These are phyloP conservation scores for Campylomormyrus tamandua DNA, from an alignment of 2,113 vertebrate species.

Conservation along the genomic window DNA sequence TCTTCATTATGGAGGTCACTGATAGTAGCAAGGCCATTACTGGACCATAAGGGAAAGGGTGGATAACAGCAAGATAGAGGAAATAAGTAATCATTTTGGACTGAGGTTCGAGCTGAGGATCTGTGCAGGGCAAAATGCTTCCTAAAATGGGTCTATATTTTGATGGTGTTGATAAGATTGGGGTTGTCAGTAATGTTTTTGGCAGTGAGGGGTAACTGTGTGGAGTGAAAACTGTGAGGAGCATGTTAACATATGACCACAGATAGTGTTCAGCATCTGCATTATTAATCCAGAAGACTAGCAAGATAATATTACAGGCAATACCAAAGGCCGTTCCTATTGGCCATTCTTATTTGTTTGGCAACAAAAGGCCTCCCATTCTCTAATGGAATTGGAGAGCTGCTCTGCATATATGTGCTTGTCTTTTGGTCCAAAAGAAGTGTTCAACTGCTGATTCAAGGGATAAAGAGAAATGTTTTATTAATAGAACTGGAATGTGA, in stretches of 20 bases:
- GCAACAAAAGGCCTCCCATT: background rate
- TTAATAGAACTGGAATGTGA: background rate
- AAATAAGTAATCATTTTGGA: background rate
- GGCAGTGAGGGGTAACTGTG: background rate
- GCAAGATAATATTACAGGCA: background rate
- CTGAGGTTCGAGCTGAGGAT: background rate
- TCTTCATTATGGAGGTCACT: background rate
- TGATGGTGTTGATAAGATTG: background rate
- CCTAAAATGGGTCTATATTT: background rate
- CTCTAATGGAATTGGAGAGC: background rate
- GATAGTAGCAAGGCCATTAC: background rate
- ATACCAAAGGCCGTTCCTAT: background rate
- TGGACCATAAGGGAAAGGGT: background rate
- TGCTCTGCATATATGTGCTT: background rate
- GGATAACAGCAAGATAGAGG: background rate
- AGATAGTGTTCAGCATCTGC: background rate
- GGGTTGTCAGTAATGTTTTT: background rate
- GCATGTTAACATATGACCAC: background rate
- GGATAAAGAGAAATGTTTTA: background rate
- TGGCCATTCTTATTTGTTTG: background rate
- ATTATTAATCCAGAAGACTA: background rate
- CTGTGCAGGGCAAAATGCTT: background rate
- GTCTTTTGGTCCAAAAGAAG: background rate
- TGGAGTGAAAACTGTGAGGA: background rate
- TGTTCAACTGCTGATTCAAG: background rate